A percentile compares a stretch with the other conserved stretches of the same genome.
Conservation (phyloP, 2,113 vertebrate genomes). For the Coreoperca whiteheadi region DNA sequence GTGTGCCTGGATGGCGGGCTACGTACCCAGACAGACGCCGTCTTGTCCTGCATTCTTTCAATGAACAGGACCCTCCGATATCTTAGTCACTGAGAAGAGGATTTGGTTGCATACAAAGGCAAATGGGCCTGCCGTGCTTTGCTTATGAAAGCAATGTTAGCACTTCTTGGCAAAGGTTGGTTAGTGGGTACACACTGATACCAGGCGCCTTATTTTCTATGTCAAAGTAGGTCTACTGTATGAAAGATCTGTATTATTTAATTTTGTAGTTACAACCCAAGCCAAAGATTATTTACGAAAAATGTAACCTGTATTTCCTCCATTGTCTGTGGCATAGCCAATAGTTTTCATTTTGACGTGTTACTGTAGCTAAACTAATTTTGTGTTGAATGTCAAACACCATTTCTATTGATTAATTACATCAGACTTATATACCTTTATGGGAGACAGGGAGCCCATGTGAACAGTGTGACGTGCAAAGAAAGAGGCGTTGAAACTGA, state of each 20-base stretch:
- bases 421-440: background rate
- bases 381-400: background rate
- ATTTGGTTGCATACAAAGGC: constrained; percentile 77
- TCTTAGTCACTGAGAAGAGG: constrained; percentile 55
- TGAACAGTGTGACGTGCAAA: background rate
- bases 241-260: constrained; percentile 21
- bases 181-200: constrained; percentile 44
- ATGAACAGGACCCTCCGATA: constrained; percentile 76
- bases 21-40: constrained; percentile 79
- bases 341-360: background rate
- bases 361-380: background rate
- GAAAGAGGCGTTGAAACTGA: background rate
- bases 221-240: constrained; percentile 24
- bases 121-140: constrained; percentile 59
- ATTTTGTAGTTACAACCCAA: background rate
- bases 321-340: background rate
- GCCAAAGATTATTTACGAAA: background rate
- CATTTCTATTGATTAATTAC: background rate
- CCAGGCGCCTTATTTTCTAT: constrained; percentile 18
- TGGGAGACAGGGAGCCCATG: background rate
- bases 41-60: constrained; percentile 82
- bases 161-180: constrained; percentile 58
- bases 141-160: constrained; percentile 61
- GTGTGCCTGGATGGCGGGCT: constrained; percentile 65
- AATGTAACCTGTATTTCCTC: background rate